Conservation (phyloP, 1,140 invertebrate genomes). For the Steinernema khuongi region DNA sequence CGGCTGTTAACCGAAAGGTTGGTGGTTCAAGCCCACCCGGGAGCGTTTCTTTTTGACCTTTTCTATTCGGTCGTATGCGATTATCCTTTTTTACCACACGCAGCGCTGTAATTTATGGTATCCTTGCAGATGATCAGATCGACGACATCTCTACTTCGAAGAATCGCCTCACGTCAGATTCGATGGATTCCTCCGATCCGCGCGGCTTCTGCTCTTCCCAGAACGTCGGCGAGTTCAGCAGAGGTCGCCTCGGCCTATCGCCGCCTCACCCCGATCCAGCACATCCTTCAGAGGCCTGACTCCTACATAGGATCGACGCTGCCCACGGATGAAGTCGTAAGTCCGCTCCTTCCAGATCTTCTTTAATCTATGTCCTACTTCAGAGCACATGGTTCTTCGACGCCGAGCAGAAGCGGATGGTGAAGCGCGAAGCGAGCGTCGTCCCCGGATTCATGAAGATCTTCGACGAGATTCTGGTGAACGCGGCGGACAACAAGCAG, state of each 20-base stretch:
- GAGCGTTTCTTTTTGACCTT: too few species aligned
- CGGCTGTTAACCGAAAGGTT: constrained; percentile 34
- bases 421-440: constrained; percentile 81
- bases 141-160: background rate
- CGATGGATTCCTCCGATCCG: background rate
- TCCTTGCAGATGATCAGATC: background rate
- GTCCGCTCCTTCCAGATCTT: background rate
- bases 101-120: too few species aligned
- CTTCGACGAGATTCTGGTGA: constrained; percentile 95
- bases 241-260: background rate
- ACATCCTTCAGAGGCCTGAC: constrained; percentile 94
- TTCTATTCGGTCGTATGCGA: too few species aligned
- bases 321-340: constrained; percentile 47
- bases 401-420: constrained; percentile 70
- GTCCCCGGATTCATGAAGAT: constrained; percentile 93
- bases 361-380: constrained; percentile 52
- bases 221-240: background rate
- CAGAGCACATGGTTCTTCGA: constrained; percentile 90
- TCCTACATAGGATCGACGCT: constrained; percentile 97
- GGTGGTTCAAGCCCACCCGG: constrained; percentile 32
- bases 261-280: constrained; percentile 77
- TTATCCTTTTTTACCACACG: too few species aligned
- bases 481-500: constrained; percentile 97
- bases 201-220: background rate
- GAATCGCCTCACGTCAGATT: background rate